Evolutionary conservation across 2,113 vertebrate species (phyloP), one percentile per base, ranked within the genome.

Genomic region (Smithornis capensis): DNA sequence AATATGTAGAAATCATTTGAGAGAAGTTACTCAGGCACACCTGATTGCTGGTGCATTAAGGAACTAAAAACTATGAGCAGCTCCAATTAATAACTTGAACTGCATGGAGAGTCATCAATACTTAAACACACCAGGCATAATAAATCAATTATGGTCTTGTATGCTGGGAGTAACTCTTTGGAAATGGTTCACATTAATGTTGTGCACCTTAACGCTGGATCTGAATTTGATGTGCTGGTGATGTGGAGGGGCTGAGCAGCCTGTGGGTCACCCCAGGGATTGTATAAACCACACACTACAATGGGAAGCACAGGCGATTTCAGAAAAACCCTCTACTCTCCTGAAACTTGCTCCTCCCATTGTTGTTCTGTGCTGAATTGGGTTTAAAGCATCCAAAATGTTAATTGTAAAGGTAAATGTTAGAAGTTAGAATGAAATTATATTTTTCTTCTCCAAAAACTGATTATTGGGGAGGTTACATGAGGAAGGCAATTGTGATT

Each of bases 251-350:
- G 15, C 67, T 78, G 47, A 44, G 83, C 53, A 87, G 44, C 33
- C 47, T 22, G 21, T 3, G 69, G 33, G 7, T 35, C 28, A 19
- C 8, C 33, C 23, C 19, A 10, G 37, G 52, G 12, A 4, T 7
- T 8, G 0, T 4, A 2, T 53, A 7, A 33, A 83, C 16, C 27
- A 18, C 28, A 13, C 18, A 2, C 37, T 0, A 4, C 33, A 17
- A 1, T 0, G 12, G 19, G 19, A 42, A 70, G 63, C 59, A 70
- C 63, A n/a, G n/a, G 27, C 33, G 62, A 1, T 14, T 65, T 25
- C 24, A n/a, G 37, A 49, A 68, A 38, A 86, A 2, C 44, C 22
- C 14, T 42, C 10, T 65, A 25, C 23, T 35, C 0, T 38, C 21
- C 19, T 53, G 37, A 10, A n/a, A 38, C 4, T 19, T 38, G 3